A percentile compares a stretch with the other conserved stretches of the same genome.
Conservation (phyloP, 2,113 vertebrate genomes). For the Tragelaphus strepsiceros region DNA sequence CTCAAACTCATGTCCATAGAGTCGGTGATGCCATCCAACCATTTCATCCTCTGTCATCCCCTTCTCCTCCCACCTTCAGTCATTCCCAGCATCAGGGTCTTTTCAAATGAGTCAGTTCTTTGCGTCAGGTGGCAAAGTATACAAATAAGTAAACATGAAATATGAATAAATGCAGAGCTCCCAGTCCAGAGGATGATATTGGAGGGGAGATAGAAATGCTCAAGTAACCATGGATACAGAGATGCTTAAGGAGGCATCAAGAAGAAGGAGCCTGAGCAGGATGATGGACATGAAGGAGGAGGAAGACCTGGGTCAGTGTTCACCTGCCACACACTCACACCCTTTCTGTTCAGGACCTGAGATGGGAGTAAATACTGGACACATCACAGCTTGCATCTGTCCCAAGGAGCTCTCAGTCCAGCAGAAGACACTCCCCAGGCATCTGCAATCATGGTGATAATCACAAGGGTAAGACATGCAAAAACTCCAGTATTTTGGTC, state of each 20-base stretch:
- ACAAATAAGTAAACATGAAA: neutral
- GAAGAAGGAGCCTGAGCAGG: neutral
- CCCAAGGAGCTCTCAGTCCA: neutral
- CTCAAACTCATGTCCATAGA: neutral
- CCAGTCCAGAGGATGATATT: neutral
- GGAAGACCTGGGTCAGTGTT: neutral
- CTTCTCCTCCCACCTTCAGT: neutral
- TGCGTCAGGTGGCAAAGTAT: neutral
- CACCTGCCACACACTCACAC: accelerated
- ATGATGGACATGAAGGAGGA: neutral
- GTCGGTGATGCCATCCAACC: neutral
- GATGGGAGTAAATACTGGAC: neutral
- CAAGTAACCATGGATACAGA: neutral
- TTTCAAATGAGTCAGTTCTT: neutral
- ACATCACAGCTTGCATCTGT: too few relatives aligned
- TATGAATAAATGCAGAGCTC: neutral
- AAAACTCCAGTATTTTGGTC: neutral
- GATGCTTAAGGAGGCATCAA: neutral
- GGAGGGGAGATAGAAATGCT: neutral
- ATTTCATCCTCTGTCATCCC: neutral
- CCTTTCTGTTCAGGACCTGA: neutral
- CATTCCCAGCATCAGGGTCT: neutral
- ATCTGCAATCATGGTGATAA: neutral
- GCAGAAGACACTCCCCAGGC: neutral
- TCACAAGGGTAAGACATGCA: accelerated